Evolutionary conservation across 2,797 vertebrate genomes (phyloP).

Genomic region (Siniperca undulata): DNA sequence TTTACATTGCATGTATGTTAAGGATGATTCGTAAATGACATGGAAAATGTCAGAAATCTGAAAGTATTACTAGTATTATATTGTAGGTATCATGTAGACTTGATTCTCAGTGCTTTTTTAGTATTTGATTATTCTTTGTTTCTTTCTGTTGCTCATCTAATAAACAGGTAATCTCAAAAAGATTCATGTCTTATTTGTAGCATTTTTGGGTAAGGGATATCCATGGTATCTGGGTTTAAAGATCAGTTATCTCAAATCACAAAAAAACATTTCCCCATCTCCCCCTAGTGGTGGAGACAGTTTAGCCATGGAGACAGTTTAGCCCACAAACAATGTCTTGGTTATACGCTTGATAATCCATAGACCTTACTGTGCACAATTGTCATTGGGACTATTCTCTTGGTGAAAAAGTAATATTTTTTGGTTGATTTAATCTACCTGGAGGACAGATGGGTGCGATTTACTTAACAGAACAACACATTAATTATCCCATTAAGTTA

Average conservation of each 20-base stretch:
- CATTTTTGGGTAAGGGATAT: background rate
- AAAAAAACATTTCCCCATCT: background rate
- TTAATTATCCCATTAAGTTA: background rate
- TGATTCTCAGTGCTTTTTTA: background rate
- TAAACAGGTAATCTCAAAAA: background rate
- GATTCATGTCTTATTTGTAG: background rate
- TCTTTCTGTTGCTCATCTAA: background rate
- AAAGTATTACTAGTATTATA: background rate
- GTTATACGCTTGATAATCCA: background rate
- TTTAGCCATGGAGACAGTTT: background rate
- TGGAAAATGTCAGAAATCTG: background rate
- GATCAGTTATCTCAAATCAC: background rate
- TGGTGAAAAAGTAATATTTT: background rate
- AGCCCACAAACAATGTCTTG: background rate
- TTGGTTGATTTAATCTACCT: background rate
- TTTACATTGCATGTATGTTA: background rate
- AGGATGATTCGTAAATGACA: background rate
- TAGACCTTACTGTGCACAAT: background rate
- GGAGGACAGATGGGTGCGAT: background rate
- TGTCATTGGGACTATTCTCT: background rate
- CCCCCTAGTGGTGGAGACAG: background rate
- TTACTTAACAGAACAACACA: background rate
- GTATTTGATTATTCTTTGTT: background rate
- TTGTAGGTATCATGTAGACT: too few species aligned
- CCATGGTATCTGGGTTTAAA: background rate